A percentile compares a stretch with the other conserved stretches of the same genome.
These are phyloP conservation scores for Ypsolopha scabrella DNA, from an alignment of 2,888 invertebrate genomes.

Conservation along the genomic window DNA sequence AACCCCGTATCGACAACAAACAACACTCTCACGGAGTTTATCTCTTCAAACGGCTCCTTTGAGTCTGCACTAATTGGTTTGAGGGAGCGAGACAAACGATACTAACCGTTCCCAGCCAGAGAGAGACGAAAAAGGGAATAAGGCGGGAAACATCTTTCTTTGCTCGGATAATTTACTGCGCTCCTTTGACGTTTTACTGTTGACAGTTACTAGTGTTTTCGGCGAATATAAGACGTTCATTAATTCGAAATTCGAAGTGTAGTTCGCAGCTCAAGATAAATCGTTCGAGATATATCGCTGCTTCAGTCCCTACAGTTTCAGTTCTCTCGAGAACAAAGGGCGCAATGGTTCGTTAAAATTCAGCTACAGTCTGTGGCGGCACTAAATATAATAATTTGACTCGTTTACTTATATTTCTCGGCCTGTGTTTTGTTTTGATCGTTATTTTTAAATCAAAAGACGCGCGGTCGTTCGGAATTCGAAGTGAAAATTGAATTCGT, in stretches of 20 bases:
- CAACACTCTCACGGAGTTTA: conserved; percentile 5
- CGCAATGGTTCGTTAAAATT: conserved; percentile 53
- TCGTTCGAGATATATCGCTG: conserved; percentile 36
- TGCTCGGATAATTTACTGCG: conserved; percentile 37
- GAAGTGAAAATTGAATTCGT: neutral
- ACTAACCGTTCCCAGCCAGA: conserved; percentile 7
- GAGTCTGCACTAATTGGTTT: conserved; percentile 43
- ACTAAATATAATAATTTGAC: conserved; percentile 32
- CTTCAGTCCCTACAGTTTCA: conserved; percentile 21
- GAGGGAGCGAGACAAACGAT: conserved; percentile 27
- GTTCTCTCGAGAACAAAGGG: conserved; percentile 41
- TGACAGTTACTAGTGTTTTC: conserved; percentile 45
- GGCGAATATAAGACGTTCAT: conserved; percentile 33
- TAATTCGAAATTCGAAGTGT: conserved; percentile 19
- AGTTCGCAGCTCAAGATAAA: conserved; percentile 24
- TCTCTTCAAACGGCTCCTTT: conserved; percentile 33
- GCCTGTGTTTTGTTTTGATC: conserved; percentile 11
- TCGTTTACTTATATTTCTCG: conserved; percentile 25
- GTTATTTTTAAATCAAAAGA: neutral
- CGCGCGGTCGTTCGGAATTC: neutral
- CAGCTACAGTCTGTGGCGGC: conserved; percentile 14
- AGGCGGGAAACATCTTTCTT: conserved; percentile 62
- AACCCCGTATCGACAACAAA: too few species aligned
- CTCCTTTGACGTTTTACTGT: conserved; percentile 21
- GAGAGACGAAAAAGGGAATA: conserved; percentile 24